Evolutionary conservation across 2,888 invertebrate genomes (phyloP), one percentile per base, ranked within the genome.

Genomic region (Caenorhabditis sp.): DNA sequence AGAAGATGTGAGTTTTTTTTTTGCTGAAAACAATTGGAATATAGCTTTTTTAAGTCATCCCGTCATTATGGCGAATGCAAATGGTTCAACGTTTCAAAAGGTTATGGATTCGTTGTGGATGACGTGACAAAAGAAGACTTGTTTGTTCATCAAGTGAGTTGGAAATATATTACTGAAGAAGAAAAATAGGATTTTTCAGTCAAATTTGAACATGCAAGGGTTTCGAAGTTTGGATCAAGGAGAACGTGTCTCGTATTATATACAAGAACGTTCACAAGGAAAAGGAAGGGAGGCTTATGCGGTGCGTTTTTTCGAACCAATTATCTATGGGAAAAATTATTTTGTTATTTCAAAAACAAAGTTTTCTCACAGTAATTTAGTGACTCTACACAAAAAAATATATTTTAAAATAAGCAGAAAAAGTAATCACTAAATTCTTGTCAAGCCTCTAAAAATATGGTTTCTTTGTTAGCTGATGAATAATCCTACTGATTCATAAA

Each of bases 41-140:
- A 58, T 36, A 36, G 2, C n/a, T 38, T 38, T 26, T 66, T 73
- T 25, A 56, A 73, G 73, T 68, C 68, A 31, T 68, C 73, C 8
- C 70, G 79, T 2, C 71, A 60, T 60, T 67, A 63, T 31, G 79
- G 79, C 17, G 59, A 60, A 38, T 77, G 77, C 59, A 80, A 80
- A 60, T 80, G 80, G 80, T 80, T 77, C 68, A 77, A 80, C 54
- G 80, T 80, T 23, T 62, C 73, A 10, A 75, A 80, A 62, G 80
- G 80, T 53, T 80, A 68, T 57, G 80, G 80, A 38, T 80, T 80
- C 49, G 66, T 80, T 36, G 70, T 77, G 57, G 75, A 77, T 26
- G 80, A 80, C 63, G 69, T 67, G 64, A 76, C 72, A 17, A 52
- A 60, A n/a, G 72, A 77, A 43, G 80, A 80, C 25, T 67, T 77